Percentiles rank a stretch among this genome's conserved stretches.
These are phyloP conservation scores for Melanotaenia parkinsoni DNA, from an alignment of 2,797 vertebrate genomes.

Conservation along the genomic window DNA sequence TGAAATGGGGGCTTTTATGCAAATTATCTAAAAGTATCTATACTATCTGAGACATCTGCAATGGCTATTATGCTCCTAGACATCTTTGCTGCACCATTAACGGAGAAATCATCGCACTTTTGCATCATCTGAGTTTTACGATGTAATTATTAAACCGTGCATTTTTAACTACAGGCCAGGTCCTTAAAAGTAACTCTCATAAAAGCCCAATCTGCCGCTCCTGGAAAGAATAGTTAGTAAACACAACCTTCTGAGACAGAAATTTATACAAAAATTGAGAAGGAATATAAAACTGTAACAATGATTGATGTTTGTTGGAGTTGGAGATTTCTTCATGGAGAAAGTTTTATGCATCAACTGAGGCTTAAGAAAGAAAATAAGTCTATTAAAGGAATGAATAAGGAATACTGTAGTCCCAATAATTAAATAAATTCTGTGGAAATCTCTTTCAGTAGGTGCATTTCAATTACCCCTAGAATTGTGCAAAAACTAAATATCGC, in stretches of 20 bases:
- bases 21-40: slow-evolving; percentile 5
- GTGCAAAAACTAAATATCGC: too few relatives aligned
- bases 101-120: slow-evolving; percentile 26
- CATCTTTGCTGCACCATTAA: slow-evolving; percentile 24
- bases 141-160: slow-evolving; percentile 45
- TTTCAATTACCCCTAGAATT: too few relatives aligned
- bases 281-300: slow-evolving; percentile 1
- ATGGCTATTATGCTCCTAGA: not conserved
- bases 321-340: slow-evolving; percentile 8
- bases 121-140: slow-evolving; percentile 33
- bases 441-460: too few relatives aligned
- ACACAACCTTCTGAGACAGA: slow-evolving; percentile 22
- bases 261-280: not conserved
- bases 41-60: slow-evolving; percentile 10
- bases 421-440: not conserved
- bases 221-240: slow-evolving; percentile 24
- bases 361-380: slow-evolving; percentile 5
- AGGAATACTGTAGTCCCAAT: not conserved
- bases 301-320: slow-evolving; percentile 10
- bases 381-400: not conserved
- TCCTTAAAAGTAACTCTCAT: slow-evolving; percentile 31
- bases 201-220: slow-evolving; percentile 9
- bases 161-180: slow-evolving; percentile 44
- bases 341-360: not conserved
- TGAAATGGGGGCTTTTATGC: not conserved